A percentile compares a stretch with the other conserved stretches of the same genome.
These are phyloP conservation scores for Hyperoodon ampullatus DNA, from an alignment of 2,113 vertebrate genomes.

Conservation along the genomic window DNA sequence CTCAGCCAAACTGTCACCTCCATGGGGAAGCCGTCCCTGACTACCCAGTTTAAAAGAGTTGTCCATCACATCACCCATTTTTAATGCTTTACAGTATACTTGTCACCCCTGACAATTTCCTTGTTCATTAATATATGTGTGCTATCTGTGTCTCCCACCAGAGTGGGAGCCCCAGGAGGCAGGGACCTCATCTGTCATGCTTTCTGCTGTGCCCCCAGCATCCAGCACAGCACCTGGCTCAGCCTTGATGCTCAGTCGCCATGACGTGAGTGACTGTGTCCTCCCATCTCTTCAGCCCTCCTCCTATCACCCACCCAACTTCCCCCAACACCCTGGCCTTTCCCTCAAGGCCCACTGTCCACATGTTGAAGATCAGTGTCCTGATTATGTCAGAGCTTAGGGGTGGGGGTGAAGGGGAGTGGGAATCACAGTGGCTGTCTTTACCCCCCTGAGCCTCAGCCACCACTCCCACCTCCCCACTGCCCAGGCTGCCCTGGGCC, in stretches of 20 bases:
- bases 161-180: neutral
- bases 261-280: neutral
- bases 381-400: neutral
- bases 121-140: neutral
- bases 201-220: neutral
- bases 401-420: neutral
- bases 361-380: neutral
- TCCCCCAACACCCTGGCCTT: neutral
- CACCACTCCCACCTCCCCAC: no score
- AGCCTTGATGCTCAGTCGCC: neutral
- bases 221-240: neutral
- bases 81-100: neutral
- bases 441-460: neutral
- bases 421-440: neutral
- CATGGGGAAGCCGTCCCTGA: neutral
- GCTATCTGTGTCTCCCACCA: neutral
- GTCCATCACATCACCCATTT: neutral
- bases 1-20: neutral
- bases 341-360: neutral
- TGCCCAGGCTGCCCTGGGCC: neutral
- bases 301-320: neutral
- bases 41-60: neutral
- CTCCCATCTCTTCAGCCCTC: neutral
- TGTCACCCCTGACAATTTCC: neutral
- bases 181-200: neutral